phyloP scores from a whole-genome alignment of 1,140 invertebrate species.

The Eriocheir sinensis region DNA sequence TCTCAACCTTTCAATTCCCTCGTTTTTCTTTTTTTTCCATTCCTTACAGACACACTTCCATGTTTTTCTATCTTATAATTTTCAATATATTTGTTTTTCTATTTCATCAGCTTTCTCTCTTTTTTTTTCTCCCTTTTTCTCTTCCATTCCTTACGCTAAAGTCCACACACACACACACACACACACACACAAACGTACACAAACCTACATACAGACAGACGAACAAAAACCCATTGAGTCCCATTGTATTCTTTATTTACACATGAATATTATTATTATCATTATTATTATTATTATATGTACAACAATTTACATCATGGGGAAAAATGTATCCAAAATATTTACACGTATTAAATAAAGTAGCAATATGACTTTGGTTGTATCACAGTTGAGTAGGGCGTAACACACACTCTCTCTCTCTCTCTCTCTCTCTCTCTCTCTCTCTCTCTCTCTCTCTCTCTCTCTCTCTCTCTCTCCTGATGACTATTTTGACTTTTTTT shows the following conservation, averaged over 20 bases:
- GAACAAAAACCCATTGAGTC: constrained; percentile 9
- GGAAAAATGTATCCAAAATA: constrained; percentile 73
- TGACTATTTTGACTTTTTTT: not conserved
- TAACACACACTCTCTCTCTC: constrained; percentile 39
- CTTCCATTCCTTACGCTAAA: not conserved
- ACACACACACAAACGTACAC: not conserved
- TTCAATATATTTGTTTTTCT: too few relatives aligned
- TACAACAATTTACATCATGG: constrained; percentile 70
- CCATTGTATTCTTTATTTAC: constrained; percentile 74
- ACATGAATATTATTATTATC: constrained; percentile 66
- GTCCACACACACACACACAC: not conserved
- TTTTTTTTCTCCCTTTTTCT: not conserved
- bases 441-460: not conserved
- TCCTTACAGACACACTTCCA: too few relatives aligned
- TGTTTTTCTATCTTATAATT: too few relatives aligned
- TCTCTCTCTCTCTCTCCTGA: not conserved
- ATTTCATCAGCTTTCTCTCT: too few relatives aligned
- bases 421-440: not conserved
- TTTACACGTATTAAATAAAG: constrained; percentile 75
- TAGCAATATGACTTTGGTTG: constrained; percentile 75
- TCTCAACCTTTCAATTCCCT: too few relatives aligned
- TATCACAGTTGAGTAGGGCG: constrained; percentile 76
- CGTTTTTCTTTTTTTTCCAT: too few relatives aligned
- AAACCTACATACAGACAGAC: not conserved
- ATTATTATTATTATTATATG: too few relatives aligned